These are phyloP conservation scores for Oikopleura albicans DNA, from an alignment of 23 tunicate genomes.

Conservation along the genomic window DNA sequence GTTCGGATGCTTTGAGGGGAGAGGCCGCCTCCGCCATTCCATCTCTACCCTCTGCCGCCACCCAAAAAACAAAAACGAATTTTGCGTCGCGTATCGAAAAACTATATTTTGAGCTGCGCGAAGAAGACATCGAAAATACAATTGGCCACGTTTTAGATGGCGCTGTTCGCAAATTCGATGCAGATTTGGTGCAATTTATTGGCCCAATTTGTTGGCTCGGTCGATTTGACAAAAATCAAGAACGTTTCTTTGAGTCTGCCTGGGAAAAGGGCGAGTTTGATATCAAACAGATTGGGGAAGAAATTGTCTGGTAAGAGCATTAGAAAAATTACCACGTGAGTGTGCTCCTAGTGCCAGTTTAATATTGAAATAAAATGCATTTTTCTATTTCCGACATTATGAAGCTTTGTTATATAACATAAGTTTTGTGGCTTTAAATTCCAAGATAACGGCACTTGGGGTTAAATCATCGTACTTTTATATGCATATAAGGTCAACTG, in stretches of 20 bases:
- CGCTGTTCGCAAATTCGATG: neutral
- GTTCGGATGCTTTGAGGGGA: neutral
- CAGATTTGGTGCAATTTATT: neutral
- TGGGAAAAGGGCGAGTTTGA: neutral
- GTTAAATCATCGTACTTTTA: too few relatives aligned
- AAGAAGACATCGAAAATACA: neutral
- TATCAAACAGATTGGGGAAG: neutral
- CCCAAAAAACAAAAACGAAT: neutral
- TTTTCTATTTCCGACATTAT: too few relatives aligned
- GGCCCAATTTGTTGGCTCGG: conserved; percentile 5
- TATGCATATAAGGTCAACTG: too few relatives aligned
- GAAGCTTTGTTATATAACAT: too few relatives aligned
- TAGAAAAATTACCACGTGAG: too few relatives aligned
- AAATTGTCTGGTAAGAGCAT: neutral
- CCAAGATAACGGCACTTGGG: too few relatives aligned
- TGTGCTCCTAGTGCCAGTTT: too few relatives aligned
- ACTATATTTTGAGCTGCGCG: neutral
- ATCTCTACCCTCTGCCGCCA: too few relatives aligned
- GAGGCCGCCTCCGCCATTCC: conserved; percentile 6
- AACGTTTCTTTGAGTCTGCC: neutral
- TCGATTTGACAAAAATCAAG: neutral
- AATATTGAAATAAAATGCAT: too few relatives aligned
- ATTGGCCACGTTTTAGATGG: neutral
- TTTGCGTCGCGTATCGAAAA: neutral
- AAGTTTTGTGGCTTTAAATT: too few relatives aligned